phyloP scores from a whole-genome alignment of 30 jellyfish, hydroid and myxozoan genomes.

The Aurelia coerulea region DNA sequence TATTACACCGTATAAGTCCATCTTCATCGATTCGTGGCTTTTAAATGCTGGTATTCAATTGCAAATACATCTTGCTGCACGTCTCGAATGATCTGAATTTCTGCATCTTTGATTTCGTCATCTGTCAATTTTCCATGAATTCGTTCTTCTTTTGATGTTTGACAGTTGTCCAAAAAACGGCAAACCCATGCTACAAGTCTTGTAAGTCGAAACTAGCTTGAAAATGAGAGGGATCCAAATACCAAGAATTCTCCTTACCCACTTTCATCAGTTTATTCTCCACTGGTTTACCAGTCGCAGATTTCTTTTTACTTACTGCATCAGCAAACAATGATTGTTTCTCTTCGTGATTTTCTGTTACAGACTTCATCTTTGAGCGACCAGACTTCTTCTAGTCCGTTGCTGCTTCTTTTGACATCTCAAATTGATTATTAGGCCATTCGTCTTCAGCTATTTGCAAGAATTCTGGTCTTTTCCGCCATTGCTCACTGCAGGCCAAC shows the following conservation, averaged over 20 bases:
- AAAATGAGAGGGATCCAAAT: constrained; percentile 17
- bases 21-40: neutral
- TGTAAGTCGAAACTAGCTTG: constrained; percentile 18
- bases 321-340: too few relatives aligned
- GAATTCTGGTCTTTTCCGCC: too few relatives aligned
- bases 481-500: too few relatives aligned
- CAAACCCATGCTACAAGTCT: too few relatives aligned
- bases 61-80: constrained; percentile 45
- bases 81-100: neutral
- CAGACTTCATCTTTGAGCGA: too few relatives aligned
- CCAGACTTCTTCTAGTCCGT: too few relatives aligned
- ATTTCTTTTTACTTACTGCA: too few relatives aligned
- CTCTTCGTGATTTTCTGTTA: too few relatives aligned
- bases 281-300: too few relatives aligned
- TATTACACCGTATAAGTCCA: constrained; percentile 33
- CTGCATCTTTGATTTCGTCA: constrained; percentile 39
- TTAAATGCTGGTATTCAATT: constrained; percentile 10
- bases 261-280: neutral
- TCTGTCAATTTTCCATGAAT: constrained; percentile 24
- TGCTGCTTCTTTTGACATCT: too few relatives aligned
- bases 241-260: constrained; percentile 9
- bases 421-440: too few relatives aligned
- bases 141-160: neutral
- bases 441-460: too few relatives aligned
- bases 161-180: constrained; percentile 11